These are phyloP conservation scores for human (Homo sapiens) DNA, from an alignment of 2,113 vertebrate species.

Conservation along the genomic window DNA sequence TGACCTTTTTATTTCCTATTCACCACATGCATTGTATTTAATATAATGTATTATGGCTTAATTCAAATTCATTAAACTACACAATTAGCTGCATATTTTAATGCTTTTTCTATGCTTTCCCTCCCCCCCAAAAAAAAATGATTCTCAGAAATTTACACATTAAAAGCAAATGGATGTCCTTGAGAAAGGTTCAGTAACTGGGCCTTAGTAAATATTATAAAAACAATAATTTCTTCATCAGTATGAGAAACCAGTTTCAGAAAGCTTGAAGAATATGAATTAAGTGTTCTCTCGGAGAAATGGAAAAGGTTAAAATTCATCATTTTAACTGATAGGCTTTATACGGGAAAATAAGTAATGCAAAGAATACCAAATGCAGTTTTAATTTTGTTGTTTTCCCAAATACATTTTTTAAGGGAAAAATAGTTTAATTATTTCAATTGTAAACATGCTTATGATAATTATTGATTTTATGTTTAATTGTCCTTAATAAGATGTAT, in stretches of 20 bases:
- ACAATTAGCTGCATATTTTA: conserved; percentile 66
- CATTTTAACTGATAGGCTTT: conserved; percentile 90
- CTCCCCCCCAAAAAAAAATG: conserved; percentile 58
- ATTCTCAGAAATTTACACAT: conserved; percentile 71
- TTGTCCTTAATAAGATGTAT: conserved; percentile 46
- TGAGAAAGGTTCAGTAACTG: conserved; percentile 81
- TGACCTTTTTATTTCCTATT: conserved; percentile 81
- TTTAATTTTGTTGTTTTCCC: conserved; percentile 79
- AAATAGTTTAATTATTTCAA: conserved; percentile 62
- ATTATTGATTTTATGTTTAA: conserved; percentile 63
- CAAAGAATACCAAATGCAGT: conserved; percentile 84
- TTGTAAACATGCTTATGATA: conserved; percentile 58
- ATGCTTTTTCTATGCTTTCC: conserved; percentile 58
- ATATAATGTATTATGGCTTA: conserved; percentile 72
- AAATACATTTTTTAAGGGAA: not conserved
- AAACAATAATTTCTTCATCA: conserved; percentile 88
- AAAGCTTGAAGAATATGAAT: conserved; percentile 88
- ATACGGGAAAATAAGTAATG: conserved; percentile 82
- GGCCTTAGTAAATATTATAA: conserved; percentile 85
- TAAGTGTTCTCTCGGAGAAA: conserved; percentile 86
- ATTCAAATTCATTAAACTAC: conserved; percentile 77
- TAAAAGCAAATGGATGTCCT: conserved; percentile 79
- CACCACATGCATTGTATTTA: conserved; percentile 67
- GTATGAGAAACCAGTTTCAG: conserved; percentile 84
- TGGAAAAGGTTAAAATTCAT: conserved; percentile 91